These are phyloP conservation scores for Listronotus bonariensis DNA, from an alignment of 1,140 invertebrate genomes.

Conservation along the genomic window DNA sequence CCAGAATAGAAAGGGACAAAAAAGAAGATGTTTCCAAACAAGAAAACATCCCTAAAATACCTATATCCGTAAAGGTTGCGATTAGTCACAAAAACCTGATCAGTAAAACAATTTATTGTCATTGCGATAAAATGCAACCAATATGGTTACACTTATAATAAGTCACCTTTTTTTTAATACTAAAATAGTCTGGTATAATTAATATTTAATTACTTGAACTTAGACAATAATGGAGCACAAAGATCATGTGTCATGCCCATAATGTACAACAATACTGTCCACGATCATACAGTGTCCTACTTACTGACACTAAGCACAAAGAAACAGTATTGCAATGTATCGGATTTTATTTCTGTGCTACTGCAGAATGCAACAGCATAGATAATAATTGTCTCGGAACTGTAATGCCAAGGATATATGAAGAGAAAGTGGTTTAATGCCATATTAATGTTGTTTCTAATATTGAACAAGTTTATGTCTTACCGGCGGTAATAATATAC, in stretches of 20 bases:
- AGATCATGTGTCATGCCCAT: too few relatives aligned
- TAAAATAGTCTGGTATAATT: too few relatives aligned
- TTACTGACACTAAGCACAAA: background rate
- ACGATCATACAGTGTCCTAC: slow-evolving; percentile 1
- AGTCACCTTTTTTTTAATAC: too few relatives aligned
- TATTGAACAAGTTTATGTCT: background rate
- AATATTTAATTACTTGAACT: slow-evolving; percentile 5
- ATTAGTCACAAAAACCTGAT: too few relatives aligned
- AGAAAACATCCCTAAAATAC: too few relatives aligned
- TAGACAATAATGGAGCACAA: slow-evolving; percentile 3
- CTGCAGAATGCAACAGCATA: slow-evolving; percentile 20
- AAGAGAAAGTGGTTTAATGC: slow-evolving; percentile 16
- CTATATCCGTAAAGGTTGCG: too few relatives aligned
- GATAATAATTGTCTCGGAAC: slow-evolving; percentile 18
- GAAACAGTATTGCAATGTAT: slow-evolving; percentile 5
- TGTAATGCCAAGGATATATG: slow-evolving; percentile 22
- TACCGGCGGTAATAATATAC: background rate
- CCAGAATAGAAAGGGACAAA: too few relatives aligned
- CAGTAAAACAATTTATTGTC: too few relatives aligned
- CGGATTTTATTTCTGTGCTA: slow-evolving; percentile 12
- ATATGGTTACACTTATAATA: too few relatives aligned
- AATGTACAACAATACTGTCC: background rate
- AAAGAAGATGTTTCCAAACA: too few relatives aligned
- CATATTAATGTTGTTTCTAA: slow-evolving; percentile 7
- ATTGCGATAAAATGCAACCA: too few relatives aligned